phyloP scores from a whole-genome alignment of 2,113 vertebrate species.

The Ondatra zibethicus region DNA sequence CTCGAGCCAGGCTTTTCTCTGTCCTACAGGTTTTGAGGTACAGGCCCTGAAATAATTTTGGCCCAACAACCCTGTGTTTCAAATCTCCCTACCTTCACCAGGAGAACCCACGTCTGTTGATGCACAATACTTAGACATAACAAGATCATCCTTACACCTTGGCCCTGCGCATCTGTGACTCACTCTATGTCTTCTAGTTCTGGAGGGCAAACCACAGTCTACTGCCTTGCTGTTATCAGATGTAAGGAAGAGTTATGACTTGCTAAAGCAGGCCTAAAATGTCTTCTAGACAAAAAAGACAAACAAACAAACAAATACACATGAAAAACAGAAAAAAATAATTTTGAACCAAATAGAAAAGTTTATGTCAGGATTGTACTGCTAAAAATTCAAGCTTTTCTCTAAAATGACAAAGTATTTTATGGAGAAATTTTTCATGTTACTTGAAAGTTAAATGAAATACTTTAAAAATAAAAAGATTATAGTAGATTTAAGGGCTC shows the following conservation, averaged over 20 bases:
- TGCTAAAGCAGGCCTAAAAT: conserved; percentile 71
- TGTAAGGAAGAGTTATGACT: conserved; percentile 79
- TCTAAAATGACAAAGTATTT: conserved; percentile 53
- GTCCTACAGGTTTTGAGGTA: too few species aligned
- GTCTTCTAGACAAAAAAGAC: conserved; percentile 73
- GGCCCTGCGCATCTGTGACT: conserved; percentile 71
- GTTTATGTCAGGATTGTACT: not conserved
- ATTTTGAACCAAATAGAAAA: conserved; percentile 30
- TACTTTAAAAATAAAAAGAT: not conserved
- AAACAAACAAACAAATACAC: not conserved
- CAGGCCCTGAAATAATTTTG: too few species aligned
- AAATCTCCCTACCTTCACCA: conserved; percentile 36
- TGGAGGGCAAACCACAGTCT: conserved; percentile 65
- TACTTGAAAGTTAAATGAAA: conserved; percentile 62
- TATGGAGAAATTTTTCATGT: conserved; percentile 32
- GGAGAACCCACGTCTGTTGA: conserved; percentile 56
- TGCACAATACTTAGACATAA: conserved; percentile 41
- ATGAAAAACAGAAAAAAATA: conserved; percentile 56
- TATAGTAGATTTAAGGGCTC: not conserved
- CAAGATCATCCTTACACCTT: conserved; percentile 57
- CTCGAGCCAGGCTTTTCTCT: too few species aligned
- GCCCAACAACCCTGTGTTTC: not conserved
- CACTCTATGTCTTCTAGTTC: conserved; percentile 45
- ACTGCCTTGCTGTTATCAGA: conserved; percentile 71
- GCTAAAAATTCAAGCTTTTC: conserved; percentile 60